phyloP scores from a whole-genome alignment of 2,888 invertebrate genomes.

The Alloscopus bannaensis region DNA sequence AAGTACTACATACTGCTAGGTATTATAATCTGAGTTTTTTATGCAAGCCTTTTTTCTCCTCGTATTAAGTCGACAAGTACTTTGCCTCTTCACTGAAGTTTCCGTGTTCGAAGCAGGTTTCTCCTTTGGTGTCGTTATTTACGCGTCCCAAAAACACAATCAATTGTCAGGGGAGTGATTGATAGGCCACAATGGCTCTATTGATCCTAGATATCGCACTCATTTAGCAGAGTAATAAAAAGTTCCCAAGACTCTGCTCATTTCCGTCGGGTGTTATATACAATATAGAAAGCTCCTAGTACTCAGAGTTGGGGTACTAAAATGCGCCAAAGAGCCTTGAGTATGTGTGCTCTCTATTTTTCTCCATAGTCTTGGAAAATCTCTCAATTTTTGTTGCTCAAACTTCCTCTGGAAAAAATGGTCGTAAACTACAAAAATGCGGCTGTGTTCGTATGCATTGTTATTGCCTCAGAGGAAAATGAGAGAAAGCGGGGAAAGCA shows the following conservation, averaged over 20 bases:
- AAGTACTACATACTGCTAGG: too few species aligned
- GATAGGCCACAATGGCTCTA: constrained; percentile 55
- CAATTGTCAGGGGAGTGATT: constrained; percentile 61
- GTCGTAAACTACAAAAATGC: constrained; percentile 19
- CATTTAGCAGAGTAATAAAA: constrained; percentile 49
- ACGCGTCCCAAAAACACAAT: constrained; percentile 56
- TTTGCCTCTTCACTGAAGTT: too few species aligned
- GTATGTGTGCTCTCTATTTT: constrained; percentile 16
- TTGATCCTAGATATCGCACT: constrained; percentile 51
- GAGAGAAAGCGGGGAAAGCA: constrained; percentile 17
- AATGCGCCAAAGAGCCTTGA: constrained; percentile 10
- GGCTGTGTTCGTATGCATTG: too few species aligned
- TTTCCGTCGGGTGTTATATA: too few species aligned
- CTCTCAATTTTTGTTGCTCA: constrained; percentile 30
- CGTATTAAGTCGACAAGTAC: constrained; percentile 35
- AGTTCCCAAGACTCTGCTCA: constrained; percentile 41
- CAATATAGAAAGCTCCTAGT: too few species aligned
- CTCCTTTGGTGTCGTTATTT: constrained; percentile 45
- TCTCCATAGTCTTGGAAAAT: too few species aligned
- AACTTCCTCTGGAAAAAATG: constrained; percentile 4
- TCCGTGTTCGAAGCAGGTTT: too few species aligned
- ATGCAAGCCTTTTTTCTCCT: too few species aligned
- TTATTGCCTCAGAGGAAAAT: too few species aligned
- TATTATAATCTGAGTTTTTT: too few species aligned
- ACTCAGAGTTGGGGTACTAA: constrained; percentile 1